Conservation (phyloP, 2,797 vertebrate genomes). For the Cyprinodon diabolis region DNA sequence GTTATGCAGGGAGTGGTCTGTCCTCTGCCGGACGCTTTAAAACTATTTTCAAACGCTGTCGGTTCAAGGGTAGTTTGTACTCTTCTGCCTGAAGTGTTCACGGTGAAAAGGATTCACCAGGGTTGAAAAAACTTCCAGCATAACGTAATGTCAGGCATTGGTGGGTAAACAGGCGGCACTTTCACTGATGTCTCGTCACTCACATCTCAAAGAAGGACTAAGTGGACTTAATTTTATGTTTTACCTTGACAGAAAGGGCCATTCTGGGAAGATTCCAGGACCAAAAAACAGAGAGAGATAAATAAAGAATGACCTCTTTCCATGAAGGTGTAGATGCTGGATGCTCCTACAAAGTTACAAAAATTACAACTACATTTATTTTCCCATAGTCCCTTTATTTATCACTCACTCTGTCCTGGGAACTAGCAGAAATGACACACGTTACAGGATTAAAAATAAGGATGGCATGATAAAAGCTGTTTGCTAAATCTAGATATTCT, state of each 20-base stretch:
- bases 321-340: constrained; percentile 13
- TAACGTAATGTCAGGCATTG: constrained; percentile 21
- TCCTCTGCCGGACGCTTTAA: constrained; percentile 55
- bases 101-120: constrained; percentile 49
- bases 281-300: not conserved
- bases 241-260: not conserved
- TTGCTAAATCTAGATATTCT: not conserved
- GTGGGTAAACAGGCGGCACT: constrained; percentile 20
- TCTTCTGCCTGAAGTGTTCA: constrained; percentile 40
- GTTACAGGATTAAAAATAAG: not conserved
- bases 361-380: constrained; percentile 60
- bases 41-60: constrained; percentile 58
- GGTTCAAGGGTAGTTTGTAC: constrained; percentile 58
- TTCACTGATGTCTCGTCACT: constrained; percentile 6
- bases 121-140: constrained; percentile 30
- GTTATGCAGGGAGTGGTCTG: constrained; percentile 58
- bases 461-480: not conserved
- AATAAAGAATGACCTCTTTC: not conserved
- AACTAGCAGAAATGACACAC: constrained; percentile 11
- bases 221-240: not conserved
- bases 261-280: not conserved
- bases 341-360: constrained; percentile 33
- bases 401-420: constrained; percentile 53
- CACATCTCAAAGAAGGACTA: not conserved
- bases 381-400: constrained; percentile 56